Conservation (phyloP, 2,797 vertebrate species). For the Lepus townsendii region DNA sequence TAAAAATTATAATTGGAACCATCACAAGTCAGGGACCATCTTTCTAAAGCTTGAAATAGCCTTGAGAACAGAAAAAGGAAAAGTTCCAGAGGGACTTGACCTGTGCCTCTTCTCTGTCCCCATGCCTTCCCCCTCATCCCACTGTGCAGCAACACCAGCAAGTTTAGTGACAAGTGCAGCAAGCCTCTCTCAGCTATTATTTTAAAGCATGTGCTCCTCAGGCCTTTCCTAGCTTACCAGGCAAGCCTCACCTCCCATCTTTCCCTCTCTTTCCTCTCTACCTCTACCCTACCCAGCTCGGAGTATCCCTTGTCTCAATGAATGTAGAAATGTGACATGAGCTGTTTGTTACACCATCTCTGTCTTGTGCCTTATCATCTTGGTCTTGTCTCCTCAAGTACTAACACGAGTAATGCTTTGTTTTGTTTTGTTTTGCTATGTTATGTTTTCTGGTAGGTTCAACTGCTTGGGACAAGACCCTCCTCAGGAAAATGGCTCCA, state of each 20-base stretch:
- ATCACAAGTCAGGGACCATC: background rate
- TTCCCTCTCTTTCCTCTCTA: background rate
- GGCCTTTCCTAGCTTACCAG: background rate
- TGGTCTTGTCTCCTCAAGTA: background rate
- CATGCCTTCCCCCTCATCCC: too few relatives aligned
- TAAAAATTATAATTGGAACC: background rate
- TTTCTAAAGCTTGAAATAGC: background rate
- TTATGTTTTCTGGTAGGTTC: background rate
- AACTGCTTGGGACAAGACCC: background rate
- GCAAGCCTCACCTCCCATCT: rapidly evolving
- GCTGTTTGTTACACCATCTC: background rate
- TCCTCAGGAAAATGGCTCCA: background rate
- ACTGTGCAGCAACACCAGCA: too few relatives aligned
- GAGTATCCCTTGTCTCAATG: background rate
- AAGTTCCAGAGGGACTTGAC: background rate
- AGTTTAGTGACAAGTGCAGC: background rate
- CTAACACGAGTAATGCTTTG: background rate
- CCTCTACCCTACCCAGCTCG: background rate
- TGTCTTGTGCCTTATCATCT: background rate
- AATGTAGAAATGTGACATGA: background rate
- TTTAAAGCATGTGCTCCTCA: background rate
- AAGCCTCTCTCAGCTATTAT: rapidly evolving
- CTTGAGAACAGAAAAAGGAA: background rate
- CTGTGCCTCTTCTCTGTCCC: background rate
- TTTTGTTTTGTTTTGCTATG: too few relatives aligned